Evolutionary conservation across 2,888 invertebrate species (phyloP), one percentile per base, ranked within the genome.

Genomic region (Drosophila testacea): DNA sequence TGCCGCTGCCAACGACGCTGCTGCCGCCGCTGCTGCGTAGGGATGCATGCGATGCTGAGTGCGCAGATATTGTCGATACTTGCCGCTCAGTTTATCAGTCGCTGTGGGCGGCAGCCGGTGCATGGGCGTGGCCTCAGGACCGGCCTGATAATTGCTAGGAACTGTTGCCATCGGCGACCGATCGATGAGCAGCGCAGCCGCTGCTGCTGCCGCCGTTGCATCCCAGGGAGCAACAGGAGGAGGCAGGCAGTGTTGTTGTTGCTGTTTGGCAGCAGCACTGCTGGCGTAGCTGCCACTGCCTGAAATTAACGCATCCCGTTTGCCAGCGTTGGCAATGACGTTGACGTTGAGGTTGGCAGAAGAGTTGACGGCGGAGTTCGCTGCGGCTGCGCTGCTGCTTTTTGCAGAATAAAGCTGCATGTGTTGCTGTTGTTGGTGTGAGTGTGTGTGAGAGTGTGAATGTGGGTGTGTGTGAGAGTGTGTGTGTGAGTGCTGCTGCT

Each of bases 61-160:
- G 75, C 94, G 93, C 87, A 94, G 91, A 88, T 94, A 94, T 91
- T 94, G 94, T 73, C 94, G 92, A 91, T 94, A 94, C 91, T 94
- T 94, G 70, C 94, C 94, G 83, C 94, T 93, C 47, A 91, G 69
- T 63, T 91, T 91, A 36, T 91, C 91, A 22, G 87, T 79, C 62
- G 88, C 62, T n/a, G 70, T 69, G 52, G 70, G 81, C 57, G 79
- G 81, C 76, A 76, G 67, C 60, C 68, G 73, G 60, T 77, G 86
- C 73, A 90, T 84, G 66, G 92, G 88, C 77, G 91, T 91, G 74
- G 91, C 90, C 79, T 93, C 92, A 87, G 93, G 93, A 73, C 93
- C 93, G 72, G 93, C 93, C 91, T 93, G 93, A 91, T 93, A 92
- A 90, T 93, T 92, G 79, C 92, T 92, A 91, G 93, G 93, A 91